Evolutionary conservation across 1,140 invertebrate genomes (phyloP).

Genomic region (Plodia interpunctella): DNA sequence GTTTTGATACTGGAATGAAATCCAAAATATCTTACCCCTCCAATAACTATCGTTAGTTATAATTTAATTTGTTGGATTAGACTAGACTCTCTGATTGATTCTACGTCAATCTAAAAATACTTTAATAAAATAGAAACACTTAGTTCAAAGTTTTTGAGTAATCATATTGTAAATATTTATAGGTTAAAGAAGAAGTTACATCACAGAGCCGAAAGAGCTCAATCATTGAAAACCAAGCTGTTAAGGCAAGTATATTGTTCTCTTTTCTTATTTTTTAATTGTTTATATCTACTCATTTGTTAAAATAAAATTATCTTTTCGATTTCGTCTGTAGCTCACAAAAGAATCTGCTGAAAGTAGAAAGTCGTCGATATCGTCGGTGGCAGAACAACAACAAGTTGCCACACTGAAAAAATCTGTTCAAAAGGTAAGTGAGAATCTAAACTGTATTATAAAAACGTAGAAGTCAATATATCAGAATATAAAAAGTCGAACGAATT

Average conservation of each 20-base stretch:
- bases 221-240: conserved; percentile 78
- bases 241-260: conserved; percentile 79
- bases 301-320: background rate
- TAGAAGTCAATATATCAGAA: background rate
- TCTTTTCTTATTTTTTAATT: too few species aligned
- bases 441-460: background rate
- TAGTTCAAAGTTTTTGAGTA: too few species aligned
- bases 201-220: conserved; percentile 81
- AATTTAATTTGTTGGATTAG: too few species aligned
- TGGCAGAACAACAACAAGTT: conserved; percentile 58
- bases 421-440: conserved; percentile 48
- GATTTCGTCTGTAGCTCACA: conserved; percentile 45
- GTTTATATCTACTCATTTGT: too few species aligned
- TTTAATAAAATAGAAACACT: too few species aligned
- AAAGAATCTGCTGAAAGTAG: conserved; percentile 68
- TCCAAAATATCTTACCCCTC: too few species aligned
- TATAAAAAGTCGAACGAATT: background rate
- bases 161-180: conserved; percentile 12
- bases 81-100: too few species aligned
- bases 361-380: conserved; percentile 61
- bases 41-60: too few species aligned
- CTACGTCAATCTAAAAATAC: too few species aligned
- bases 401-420: conserved; percentile 52
- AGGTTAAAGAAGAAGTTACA: conserved; percentile 77
- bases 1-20: too few species aligned